Evolutionary conservation across 2,797 vertebrate species (phyloP), one percentile per base, ranked within the genome.

Genomic region (Amphiprion clarkii): DNA sequence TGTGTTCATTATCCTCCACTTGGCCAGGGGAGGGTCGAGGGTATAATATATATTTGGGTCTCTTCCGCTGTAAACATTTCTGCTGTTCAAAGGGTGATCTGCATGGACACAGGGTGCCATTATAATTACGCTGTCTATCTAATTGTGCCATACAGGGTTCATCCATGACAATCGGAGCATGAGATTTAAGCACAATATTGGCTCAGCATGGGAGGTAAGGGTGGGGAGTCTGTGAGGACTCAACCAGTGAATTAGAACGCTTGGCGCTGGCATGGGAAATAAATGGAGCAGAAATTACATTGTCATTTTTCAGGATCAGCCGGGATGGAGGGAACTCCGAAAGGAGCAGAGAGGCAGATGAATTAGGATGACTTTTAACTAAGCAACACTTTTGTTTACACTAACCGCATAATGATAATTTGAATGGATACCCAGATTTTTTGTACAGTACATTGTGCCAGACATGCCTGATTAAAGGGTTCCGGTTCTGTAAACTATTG

Each of bases 141-240:
- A 94, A 95, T 94, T 94, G 92, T 90, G 80, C 87, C 80, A 91
- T 88, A 81, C 89, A 91, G 83, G 74, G 84, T 86, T 87, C 89
- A 87, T 86, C 88, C 92, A 82, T 86, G 90, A 90, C 91, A 93
- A 94, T 90, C 92, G 91, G 93, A 95, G 94, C 95, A 93, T 95
- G 94, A 95, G 93, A 95, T 94, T 95, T 89, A 94, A 89, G 85
- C 85, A 94, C 94, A 95, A 94, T 95, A 95, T 94, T 93, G 91
- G 85, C 94, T 72, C 95, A 94, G 94, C 93, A 93, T 94, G 93
- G 92, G 94, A 93, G 90, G 88, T 92, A 74, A 82, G 85, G 92
- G 78, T 40, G 74, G 84, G 86, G 86, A 81, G 90, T 86, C 88
- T 81, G 90, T 53, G 57, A 84, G 78, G 83, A 81, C 82, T 88